Conservation (phyloP, 2,113 vertebrate species). For the Pollachius pollachius region DNA sequence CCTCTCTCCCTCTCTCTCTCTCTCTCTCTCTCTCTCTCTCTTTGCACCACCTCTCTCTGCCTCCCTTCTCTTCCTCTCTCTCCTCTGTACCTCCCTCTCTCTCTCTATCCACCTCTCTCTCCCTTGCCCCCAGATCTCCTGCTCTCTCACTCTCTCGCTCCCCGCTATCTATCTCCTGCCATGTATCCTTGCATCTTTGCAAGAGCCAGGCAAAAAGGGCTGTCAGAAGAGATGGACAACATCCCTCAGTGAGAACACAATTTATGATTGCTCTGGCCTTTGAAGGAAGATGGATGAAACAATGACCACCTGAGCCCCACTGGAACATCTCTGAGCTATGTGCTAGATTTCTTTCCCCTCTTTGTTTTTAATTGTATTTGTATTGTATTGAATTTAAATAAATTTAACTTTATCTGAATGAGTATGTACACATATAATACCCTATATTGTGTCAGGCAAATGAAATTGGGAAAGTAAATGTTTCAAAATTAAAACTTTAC, state of each 20-base stretch:
- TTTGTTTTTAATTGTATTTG: not conserved
- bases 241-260: conserved; percentile 23
- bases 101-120: not conserved
- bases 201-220: conserved; percentile 20
- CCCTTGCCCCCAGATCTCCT: too few species aligned
- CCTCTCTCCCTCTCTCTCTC: not conserved
- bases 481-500: too few species aligned
- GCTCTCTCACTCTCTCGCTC: too few species aligned
- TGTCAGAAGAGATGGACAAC: conserved; percentile 30
- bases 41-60: not conserved
- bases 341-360: conserved; percentile 9
- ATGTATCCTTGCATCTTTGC: not conserved
- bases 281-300: conserved; percentile 29
- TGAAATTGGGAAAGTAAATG: too few species aligned
- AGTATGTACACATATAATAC: too few species aligned
- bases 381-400: too few species aligned
- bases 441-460: too few species aligned
- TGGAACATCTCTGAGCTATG: conserved; percentile 14
- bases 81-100: too few species aligned
- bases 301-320: conserved; percentile 13
- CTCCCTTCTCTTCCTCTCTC: too few species aligned
- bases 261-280: conserved; percentile 40
- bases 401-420: not conserved
- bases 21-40: too few species aligned
- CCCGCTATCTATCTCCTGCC: not conserved